Evolutionary conservation across 1,140 invertebrate genomes (phyloP), one percentile per base, ranked within the genome.

Genomic region (Drosophila albomicans): DNA sequence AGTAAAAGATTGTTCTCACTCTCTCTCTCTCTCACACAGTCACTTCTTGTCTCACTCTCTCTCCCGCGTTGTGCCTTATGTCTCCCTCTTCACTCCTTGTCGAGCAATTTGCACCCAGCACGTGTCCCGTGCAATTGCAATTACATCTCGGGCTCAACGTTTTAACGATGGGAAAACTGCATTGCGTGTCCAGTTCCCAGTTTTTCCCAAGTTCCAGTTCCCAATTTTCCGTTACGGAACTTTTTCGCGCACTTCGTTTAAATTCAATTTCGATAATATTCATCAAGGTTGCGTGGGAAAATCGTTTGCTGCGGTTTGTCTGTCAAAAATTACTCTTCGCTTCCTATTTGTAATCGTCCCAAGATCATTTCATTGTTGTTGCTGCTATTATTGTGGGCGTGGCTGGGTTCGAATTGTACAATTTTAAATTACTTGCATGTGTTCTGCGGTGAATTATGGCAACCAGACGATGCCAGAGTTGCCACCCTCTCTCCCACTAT

Each of bases 161-260:
- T 77, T 87, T 87, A 82, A 86, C 79, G 82, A 82, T 86, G 82
- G 84, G 82, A 86, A 25, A 81, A 78, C 78, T 62, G 51, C 67
- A 71, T 72, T 56, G 51, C 38, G 41, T 56, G 38, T 49, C 48
- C 48, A 52, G 16, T 62, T 52, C 48, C 32, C 46, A 8, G 8
- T 52, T 38, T 38, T 38, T 56, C 38, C 8, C 49, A 16, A 28
- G 43, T 57, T n/a, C 30, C 35, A 13, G 10, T 48, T 30, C 45
- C 41, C 6, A 32, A 73, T 45, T 52, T 52, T 28, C 54, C 45
- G 43, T 38, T 43, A 25, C 16, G 10, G 10, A 48, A 79, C 49
- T 59, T 73, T 66, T 66, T 68, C 56, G 71, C 64, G 71, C 52
- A 54, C 71, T 74, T 38, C 58, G 58, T 7, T 41, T 51, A 75